Evolutionary conservation across 2,113 vertebrate genomes (phyloP).

Genomic region (Pelmatolapia mariae): DNA sequence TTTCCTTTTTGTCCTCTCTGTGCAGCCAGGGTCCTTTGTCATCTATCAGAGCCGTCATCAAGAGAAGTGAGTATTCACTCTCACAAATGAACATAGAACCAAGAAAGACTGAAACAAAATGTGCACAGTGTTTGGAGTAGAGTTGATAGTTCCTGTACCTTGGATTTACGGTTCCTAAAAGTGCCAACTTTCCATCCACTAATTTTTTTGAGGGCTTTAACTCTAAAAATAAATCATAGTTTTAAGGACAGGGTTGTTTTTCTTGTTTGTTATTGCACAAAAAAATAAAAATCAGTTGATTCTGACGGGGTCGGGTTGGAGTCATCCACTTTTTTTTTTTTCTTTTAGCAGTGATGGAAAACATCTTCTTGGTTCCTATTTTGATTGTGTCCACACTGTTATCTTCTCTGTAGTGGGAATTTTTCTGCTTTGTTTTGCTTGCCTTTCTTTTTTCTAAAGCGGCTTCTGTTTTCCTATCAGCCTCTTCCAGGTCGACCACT

Average conservation of each 20-base stretch:
- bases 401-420: neutral
- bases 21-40: conserved; percentile 89
- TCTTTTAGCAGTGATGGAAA: neutral
- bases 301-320: neutral
- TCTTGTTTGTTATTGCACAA: neutral
- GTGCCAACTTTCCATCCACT: neutral
- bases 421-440: neutral
- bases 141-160: neutral
- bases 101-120: neutral
- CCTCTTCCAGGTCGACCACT: conserved; percentile 72
- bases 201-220: neutral
- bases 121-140: neutral
- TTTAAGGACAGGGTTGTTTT: neutral
- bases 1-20: conserved; percentile 38
- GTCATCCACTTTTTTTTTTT: neutral
- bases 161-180: fast-evolving
- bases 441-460: neutral
- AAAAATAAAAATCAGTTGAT: neutral
- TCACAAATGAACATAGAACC: neutral
- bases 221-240: neutral
- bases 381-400: neutral
- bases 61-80: conserved; percentile 82
- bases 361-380: neutral
- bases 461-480: neutral
- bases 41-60: conserved; percentile 90